Base-by-base conservation (phyloP, 2,888 invertebrate species). In the Dolomedes plantarius region DNA sequence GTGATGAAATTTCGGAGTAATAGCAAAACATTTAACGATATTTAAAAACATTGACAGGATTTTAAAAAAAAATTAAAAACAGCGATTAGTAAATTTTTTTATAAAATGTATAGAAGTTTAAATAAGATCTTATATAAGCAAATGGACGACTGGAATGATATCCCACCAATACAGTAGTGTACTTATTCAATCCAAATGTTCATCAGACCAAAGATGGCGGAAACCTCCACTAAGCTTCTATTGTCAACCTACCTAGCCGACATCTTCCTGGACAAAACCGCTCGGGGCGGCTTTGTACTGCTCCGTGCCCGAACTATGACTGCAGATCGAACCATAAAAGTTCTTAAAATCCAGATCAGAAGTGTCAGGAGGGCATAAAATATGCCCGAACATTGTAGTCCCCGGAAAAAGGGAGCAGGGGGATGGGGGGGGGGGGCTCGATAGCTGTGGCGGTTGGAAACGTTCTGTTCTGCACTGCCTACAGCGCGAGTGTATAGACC, bases 281-380 rank as follows among this genome's bases (percentile, higher is more conserved):
- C 16, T 65, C 13, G 29, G 65, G 11, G 23, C 9, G 36, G 39
- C 19, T 36, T 36, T 72, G 56, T 23, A 23, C 29, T 6, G 23
- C 62, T 36, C n/a, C 27, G 16, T 56, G 13, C 27, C 50, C 28
- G 64, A 39, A 28, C 46, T 28, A 56, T 27, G 32, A 29, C 36
- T 31, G 11, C 64, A 16, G 7, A n/a, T 28, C 39, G 65, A 29
- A 50, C 50, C 39, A 77, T 77, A 77, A 77, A 77, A 77, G 27
- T 69, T 31, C 77, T 50, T 56, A 72, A 79, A 79, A 65, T 72
- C 78, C 28, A 64, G 41, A 79, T 79, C 78, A 71, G 27, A 32
- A 64, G 19, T 13, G 62, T 79, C 64, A 19, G 29, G 41, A 23
- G 50, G 46, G 64, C 62, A 71, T 79, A 79, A 79, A 72, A 71